Evolutionary conservation across 1,140 invertebrate genomes (phyloP).

Genomic region (Zaprionus inermis): DNA sequence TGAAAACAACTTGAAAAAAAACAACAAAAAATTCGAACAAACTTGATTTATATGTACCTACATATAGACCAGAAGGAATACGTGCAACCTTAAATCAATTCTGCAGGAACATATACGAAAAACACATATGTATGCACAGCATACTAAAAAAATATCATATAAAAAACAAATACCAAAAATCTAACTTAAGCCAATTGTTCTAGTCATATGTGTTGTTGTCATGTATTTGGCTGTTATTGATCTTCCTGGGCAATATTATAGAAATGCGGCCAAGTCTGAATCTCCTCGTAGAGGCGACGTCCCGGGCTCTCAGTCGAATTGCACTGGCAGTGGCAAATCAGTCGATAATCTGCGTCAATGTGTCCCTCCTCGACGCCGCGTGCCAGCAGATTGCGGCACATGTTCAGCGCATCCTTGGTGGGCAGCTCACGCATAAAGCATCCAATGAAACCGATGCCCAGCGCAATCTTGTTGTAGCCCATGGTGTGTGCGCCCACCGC

Average conservation of each 20-base stretch:
- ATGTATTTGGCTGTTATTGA: slow-evolving; percentile 28
- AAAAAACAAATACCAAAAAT: slow-evolving; percentile 8
- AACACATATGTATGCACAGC: neutral
- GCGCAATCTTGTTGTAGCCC: slow-evolving; percentile 87
- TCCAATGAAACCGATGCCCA: slow-evolving; percentile 89
- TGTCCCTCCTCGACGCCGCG: slow-evolving; percentile 84
- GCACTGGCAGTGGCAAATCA: slow-evolving; percentile 85
- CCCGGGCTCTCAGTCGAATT: slow-evolving; percentile 82
- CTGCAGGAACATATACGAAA: neutral
- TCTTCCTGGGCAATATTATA: slow-evolving; percentile 67
- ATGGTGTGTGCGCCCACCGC: slow-evolving; percentile 87
- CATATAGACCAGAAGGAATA: neutral
- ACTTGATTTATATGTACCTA: slow-evolving; percentile 2
- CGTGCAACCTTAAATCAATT: neutral
- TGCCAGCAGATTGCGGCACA: slow-evolving; percentile 80
- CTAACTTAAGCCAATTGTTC: slow-evolving; percentile 22
- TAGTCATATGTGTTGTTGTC: slow-evolving; percentile 18
- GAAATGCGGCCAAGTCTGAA: slow-evolving; percentile 80
- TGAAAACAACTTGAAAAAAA: slow-evolving; percentile 39
- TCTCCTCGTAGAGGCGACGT: slow-evolving; percentile 71
- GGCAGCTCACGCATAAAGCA: slow-evolving; percentile 85
- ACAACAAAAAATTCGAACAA: slow-evolving; percentile 13
- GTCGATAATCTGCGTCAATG: slow-evolving; percentile 84
- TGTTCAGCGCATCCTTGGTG: slow-evolving; percentile 67
- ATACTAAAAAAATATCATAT: neutral